Percentiles rank a stretch among this genome's conserved stretches.
Conservation (phyloP, 1,140 invertebrate genomes). For the Armadillidium nasatum region DNA sequence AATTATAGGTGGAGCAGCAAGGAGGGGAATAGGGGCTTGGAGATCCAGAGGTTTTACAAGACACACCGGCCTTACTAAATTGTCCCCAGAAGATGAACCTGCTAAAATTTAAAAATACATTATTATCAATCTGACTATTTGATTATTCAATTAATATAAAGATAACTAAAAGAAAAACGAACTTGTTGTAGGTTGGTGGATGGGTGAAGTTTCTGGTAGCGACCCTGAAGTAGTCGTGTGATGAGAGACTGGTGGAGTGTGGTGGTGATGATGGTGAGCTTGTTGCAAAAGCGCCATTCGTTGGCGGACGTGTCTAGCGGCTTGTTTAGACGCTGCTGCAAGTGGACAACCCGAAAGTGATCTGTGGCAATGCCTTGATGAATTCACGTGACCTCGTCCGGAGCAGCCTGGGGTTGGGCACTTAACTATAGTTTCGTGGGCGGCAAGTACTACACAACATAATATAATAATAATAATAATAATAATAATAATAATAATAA, state of each 20-base stretch:
- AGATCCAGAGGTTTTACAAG: constrained; percentile 4
- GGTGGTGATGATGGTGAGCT: constrained; percentile 54
- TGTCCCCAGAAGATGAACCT: background rate
- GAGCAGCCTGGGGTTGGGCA: constrained; percentile 96
- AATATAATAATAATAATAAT: constrained; percentile 30
- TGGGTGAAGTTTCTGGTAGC: constrained; percentile 1
- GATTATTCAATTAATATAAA: background rate
- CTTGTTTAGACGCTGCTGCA: constrained; percentile 42
- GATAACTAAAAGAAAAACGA: background rate
- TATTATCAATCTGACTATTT: background rate
- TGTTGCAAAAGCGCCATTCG: constrained; percentile 56
- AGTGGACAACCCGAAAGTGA: constrained; percentile 69
- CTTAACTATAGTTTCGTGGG: constrained; percentile 97
- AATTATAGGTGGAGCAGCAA: background rate
- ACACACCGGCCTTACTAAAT: background rate
- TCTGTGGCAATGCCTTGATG: constrained; percentile 90
- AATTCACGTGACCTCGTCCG: constrained; percentile 93
- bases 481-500: too few species aligned
- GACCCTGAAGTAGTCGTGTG: constrained; percentile 15
- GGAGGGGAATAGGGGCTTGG: background rate
- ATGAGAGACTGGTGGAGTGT: constrained; percentile 56
- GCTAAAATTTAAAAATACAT: background rate
- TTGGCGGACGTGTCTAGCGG: constrained; percentile 42
- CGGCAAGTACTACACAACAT: constrained; percentile 78
- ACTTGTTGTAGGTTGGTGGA: constrained; percentile 23